Evolutionary conservation across 1,140 invertebrate species (phyloP).

Genomic region (Odontomachus brunneus): DNA sequence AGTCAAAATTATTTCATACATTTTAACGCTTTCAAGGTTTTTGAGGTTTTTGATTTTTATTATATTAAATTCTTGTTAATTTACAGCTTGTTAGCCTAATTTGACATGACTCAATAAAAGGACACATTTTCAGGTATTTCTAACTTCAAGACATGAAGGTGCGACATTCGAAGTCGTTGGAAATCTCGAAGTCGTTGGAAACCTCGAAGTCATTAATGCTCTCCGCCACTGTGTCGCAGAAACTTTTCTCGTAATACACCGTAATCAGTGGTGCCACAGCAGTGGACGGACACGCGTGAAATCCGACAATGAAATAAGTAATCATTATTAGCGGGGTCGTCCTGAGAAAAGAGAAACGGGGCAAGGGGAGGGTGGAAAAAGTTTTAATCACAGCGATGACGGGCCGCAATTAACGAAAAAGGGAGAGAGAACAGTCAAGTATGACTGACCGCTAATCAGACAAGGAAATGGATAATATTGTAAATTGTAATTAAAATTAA

Average conservation of each 20-base stretch:
- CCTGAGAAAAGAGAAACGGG: background rate
- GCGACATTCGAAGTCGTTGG: slow-evolving; percentile 7
- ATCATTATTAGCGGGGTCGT: slow-evolving; percentile 28
- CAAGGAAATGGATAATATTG: background rate
- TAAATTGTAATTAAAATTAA: slow-evolving; percentile 24
- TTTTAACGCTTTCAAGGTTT: no score
- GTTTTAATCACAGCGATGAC: slow-evolving; percentile 51
- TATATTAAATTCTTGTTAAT: no score
- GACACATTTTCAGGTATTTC: no score
- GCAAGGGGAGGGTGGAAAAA: background rate
- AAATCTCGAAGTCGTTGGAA: slow-evolving; percentile 6
- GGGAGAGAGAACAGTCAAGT: slow-evolving; percentile 20
- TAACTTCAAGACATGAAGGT: background rate
- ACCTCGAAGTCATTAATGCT: slow-evolving; percentile 3
- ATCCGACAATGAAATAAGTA: slow-evolving; percentile 49
- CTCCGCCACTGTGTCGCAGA: background rate
- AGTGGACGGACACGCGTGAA: slow-evolving; percentile 22
- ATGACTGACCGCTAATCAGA: background rate
- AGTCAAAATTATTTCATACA: no score
- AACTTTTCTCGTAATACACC: slow-evolving; percentile 33
- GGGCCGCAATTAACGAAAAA: slow-evolving; percentile 30
- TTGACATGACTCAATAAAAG: no score
- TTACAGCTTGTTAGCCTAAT: no score
- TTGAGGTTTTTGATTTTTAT: no score
- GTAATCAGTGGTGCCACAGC: slow-evolving; percentile 17